A percentile compares a stretch with the other conserved stretches of the same genome.
phyloP scores from a whole-genome alignment of 2,797 vertebrate species.

The Protosalanx chinensis region DNA sequence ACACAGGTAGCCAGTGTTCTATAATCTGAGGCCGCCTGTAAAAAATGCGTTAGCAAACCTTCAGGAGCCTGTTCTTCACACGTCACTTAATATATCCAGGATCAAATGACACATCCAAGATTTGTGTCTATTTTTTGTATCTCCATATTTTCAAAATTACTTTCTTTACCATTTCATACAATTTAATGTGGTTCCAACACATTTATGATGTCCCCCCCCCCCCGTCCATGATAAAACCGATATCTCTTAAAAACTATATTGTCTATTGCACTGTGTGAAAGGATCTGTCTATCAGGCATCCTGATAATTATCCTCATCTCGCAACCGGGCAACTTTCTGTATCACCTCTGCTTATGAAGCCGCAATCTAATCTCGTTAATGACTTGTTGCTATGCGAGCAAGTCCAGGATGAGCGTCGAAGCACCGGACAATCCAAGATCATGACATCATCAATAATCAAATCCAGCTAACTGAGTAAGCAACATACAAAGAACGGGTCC shows the following conservation, averaged over 20 bases:
- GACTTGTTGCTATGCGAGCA: too few species aligned
- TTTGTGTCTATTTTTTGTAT: not conserved
- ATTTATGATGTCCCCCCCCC: not conserved
- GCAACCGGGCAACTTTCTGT: too few species aligned
- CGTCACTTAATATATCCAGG: not conserved
- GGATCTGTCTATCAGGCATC: too few species aligned
- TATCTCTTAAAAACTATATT: not conserved
- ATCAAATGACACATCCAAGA: not conserved
- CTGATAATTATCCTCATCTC: too few species aligned
- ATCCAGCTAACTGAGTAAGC: too few species aligned
- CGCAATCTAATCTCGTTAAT: too few species aligned
- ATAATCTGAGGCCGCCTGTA: not conserved
- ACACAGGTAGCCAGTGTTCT: not conserved
- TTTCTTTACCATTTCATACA: not conserved
- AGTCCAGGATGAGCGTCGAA: too few species aligned
- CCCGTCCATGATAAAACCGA: not conserved
- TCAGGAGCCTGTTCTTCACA: not conserved
- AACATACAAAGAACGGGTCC: too few species aligned
- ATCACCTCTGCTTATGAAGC: too few species aligned
- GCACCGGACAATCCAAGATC: not conserved
- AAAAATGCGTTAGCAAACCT: too few species aligned
- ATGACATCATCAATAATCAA: not conserved
- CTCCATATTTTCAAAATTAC: too few species aligned
- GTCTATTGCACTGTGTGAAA: too few species aligned
- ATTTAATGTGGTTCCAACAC: not conserved